Evolutionary conservation across 1,140 invertebrate genomes (phyloP), one percentile per base, ranked within the genome.

Genomic region (Hirudo medicinalis): DNA sequence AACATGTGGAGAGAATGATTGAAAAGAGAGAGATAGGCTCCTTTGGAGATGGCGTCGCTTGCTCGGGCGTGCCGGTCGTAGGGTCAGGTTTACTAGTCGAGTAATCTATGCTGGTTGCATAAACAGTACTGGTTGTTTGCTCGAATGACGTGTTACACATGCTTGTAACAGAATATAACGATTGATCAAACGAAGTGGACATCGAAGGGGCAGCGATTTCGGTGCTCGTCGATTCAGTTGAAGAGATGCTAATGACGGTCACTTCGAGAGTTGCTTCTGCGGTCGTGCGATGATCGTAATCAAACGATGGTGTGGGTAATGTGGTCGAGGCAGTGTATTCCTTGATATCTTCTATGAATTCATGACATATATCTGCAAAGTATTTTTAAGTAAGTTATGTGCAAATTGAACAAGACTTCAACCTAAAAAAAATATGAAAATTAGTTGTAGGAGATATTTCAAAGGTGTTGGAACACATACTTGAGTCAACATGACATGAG

Each of bases 1-100:
- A 22, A 49, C 66, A 49, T 49, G 29, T n/a, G 22, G 43, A 49
- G 43, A 53, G 67, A 22, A 68, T 68, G 67, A 68, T 68, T 17
- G 43, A 49, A 49, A 49, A 49, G 43, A 49, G 43, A 49, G 43
- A 32, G 2, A 32, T 22, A 11, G 57, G 22, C 19, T 63, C 29
- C 29, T 22, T 25, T 63, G 57, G 22, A 13, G 57, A 25, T 63
- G 57, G 29, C 19, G 57, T 63, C 17, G 57, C 29, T 19, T 13
- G 9, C 11, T 22, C 29, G 8, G 57, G 57, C 17, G 11, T 63
- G 57, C 22, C 19, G 8, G 54, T 20, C 25, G 54, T 57, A 25
- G 57, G 22, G 4, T 63, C 29, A 22, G 57, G 19, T 32, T 11
- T 63, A 13, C 11, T 63, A 15, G 57, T 63, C 19, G 20, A 32